Evolutionary conservation across 2,888 invertebrate species (phyloP), one percentile per base, ranked within the genome.

Genomic region (Stenoptilia bipunctidactyla): DNA sequence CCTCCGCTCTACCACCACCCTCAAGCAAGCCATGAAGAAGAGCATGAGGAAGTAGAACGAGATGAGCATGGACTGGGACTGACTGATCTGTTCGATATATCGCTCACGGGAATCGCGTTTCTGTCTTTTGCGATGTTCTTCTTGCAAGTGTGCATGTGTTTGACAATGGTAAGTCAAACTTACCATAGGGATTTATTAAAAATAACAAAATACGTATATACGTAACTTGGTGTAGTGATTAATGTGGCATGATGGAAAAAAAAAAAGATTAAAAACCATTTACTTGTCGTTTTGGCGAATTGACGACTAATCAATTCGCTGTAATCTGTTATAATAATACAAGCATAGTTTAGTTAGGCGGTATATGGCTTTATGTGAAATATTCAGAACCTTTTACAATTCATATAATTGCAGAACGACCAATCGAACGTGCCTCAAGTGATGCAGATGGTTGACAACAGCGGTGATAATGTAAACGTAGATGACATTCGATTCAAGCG

Each of bases 41-140:
- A n/a, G n/a, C 62, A 66, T 15, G 66, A 60, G 2, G 66, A 65
- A 30, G 72, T 48, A 36, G 86, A 83, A 63, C 63, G 65, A 1
- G 85, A 86, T 42, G 68, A 74, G 38, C 79, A 88, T 45, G 88
- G 89, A 6, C 79, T 93, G 14, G 88, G 89, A 0, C 63, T 93
- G 15, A 87, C 87, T 8, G 91, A 93, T 51, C 85, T 94, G 30
- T 92, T 92, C 52, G 93, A 94, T 45, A 89, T 93, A 44, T 92
- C 92, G 0, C 76, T 93, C 15, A 93, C 93, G 0, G 92, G 92
- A 0, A 83, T 94, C 27, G 93, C 93, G 0, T 93, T 91, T 57
- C 66, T 93, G 8, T 91, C 93, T 0, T 94, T 94, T 53, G 92
- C 92, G 20, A 88, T 92, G 80, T 94, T 94, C 52, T 80, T 92